Evolutionary conservation across 2,113 vertebrate species (phyloP), one percentile per base, ranked within the genome.

Genomic region (Pogona vitticeps): DNA sequence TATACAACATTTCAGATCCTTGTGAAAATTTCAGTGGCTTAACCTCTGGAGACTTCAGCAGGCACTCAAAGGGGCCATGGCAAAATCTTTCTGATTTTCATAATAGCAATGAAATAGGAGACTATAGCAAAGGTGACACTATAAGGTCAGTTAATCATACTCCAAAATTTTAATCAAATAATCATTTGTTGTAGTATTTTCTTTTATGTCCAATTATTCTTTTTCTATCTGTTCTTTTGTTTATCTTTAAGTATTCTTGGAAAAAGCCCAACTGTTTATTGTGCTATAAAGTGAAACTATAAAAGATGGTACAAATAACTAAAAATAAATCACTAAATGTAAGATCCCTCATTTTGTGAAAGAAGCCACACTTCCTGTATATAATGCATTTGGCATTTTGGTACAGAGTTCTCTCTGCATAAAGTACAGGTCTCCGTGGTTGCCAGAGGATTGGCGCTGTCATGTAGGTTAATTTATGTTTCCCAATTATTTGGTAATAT

Each of bases 1-100:
- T 28, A 14, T 88, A 61, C 80, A 88, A 90, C 42, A 59, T 93
- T 94, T 86, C 88, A 94, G 95, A 70, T 84, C 18, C 36, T 79
- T 78, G 59, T 56, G 90, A 90, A 88, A 63, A 85, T 7, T 0
- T 1, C 83, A 75, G 6, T 77, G 68, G 1, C 1, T 87, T 90
- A 18, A 38, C 28, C 75, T 81, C 17, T 80, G 92, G 89, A 58
- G 91, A 31, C 36, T 86, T 82, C 65, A 89, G 65, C 68, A 89
- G 28, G 33, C 3, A 7, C 17, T 86, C 21, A 40, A 86, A 73
- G 38, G 56, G 46, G 26, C 73, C 17, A 56, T 5, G 3, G 87
- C 58, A 36, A n/a, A 86, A 65, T 61, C 0, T 5, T 72, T 28
- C 23, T 80, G 80, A 78, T 76, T 77, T 86, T 23, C 42, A 31